Conservation (phyloP, 2,113 vertebrate species). For the Zootoca vivipara region DNA sequence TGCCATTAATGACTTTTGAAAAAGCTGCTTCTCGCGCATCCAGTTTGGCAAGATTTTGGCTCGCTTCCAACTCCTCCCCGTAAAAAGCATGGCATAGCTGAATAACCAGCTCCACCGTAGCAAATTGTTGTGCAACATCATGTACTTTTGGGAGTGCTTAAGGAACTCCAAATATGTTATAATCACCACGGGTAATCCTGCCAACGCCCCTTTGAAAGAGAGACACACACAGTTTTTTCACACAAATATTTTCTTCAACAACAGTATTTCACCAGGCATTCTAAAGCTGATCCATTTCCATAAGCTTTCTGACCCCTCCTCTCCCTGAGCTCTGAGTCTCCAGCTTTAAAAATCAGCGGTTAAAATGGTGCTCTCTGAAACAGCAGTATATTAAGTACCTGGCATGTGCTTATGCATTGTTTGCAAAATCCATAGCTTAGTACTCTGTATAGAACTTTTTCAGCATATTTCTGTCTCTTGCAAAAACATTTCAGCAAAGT, state of each 20-base stretch:
- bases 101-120: not conserved
- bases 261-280: not conserved
- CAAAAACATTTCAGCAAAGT: not conserved
- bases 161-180: not conserved
- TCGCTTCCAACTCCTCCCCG: slow-evolving; percentile 6
- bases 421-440: not conserved
- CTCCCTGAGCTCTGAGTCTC: not conserved
- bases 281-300: not conserved
- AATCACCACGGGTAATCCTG: not conserved
- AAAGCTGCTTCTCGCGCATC: not conserved
- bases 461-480: not conserved
- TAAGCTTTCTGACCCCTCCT: not conserved
- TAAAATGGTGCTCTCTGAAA: not conserved
- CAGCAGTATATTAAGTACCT: not conserved
- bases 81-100: not conserved
- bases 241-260: not conserved
- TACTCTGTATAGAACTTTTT: not conserved
- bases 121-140: not conserved
- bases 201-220: not conserved
- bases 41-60: slow-evolving; percentile 14
- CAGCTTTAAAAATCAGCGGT: not conserved
- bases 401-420: not conserved
- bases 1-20: not conserved
- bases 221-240: not conserved
- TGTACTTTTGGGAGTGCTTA: not conserved